A percentile compares a stretch with the other conserved stretches of the same genome.
phyloP scores from a whole-genome alignment of 2,113 vertebrate species.

The Albula goreensis region DNA sequence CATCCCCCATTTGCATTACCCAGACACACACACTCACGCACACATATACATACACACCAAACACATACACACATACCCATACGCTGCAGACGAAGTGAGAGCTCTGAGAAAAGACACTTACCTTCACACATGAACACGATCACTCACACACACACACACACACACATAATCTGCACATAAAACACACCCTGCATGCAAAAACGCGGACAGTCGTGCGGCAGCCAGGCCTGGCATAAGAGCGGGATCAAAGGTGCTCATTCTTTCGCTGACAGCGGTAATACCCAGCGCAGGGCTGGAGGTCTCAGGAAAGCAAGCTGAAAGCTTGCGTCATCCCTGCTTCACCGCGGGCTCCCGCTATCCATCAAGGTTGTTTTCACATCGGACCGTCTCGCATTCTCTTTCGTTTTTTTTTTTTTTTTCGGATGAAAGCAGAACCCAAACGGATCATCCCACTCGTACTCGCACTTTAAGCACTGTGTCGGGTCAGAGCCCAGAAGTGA shows the following conservation, averaged over 20 bases:
- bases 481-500: background rate
- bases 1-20: no score
- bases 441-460: no score
- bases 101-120: background rate
- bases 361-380: background rate
- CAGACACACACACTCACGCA: no score
- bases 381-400: background rate
- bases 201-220: background rate
- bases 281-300: background rate
- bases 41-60: background rate
- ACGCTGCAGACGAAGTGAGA: no score
- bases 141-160: background rate
- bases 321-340: background rate
- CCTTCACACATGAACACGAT: background rate
- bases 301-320: background rate
- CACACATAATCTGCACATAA: no score
- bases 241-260: background rate
- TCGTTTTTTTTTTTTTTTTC: background rate
- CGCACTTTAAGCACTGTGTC: background rate
- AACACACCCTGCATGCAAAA: background rate
- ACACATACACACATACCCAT: background rate
- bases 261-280: slow-evolving; percentile 5
- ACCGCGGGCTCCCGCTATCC: background rate
- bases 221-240: background rate
- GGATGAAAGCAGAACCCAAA: background rate